phyloP scores from a whole-genome alignment of 2,888 invertebrate species.

The Uropetala carovei region DNA sequence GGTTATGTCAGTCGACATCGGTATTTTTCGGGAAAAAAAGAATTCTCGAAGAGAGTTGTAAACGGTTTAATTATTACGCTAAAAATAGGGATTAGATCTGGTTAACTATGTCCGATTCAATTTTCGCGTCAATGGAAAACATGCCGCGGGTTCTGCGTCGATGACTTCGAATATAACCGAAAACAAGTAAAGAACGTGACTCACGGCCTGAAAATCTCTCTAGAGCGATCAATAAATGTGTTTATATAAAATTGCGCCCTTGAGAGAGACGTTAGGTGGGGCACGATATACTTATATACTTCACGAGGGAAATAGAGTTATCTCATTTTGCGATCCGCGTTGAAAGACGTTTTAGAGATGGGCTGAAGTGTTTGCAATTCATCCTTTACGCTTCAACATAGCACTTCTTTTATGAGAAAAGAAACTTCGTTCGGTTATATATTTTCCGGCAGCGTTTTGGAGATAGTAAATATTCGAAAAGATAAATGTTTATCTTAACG shows the following conservation, averaged over 20 bases:
- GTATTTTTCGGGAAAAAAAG: background rate
- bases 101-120: no score
- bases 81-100: no score
- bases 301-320: background rate
- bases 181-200: no score
- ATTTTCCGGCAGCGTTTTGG: background rate
- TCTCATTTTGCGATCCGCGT: background rate
- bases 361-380: background rate
- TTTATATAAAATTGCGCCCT: no score
- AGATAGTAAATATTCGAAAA: background rate
- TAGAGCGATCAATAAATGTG: no score
- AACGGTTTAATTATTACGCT: no score
- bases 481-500: no score
- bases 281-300: background rate
- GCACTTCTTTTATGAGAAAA: background rate
- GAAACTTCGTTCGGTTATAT: background rate
- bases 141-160: no score
- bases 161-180: no score
- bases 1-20: background rate
- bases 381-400: background rate
- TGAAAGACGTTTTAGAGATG: background rate
- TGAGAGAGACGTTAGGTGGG: no score
- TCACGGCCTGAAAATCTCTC: no score
- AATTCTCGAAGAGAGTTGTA: background rate
- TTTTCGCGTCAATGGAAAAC: no score